Evolutionary conservation across 2,113 vertebrate genomes (phyloP).

Genomic region (Lonchura striata): DNA sequence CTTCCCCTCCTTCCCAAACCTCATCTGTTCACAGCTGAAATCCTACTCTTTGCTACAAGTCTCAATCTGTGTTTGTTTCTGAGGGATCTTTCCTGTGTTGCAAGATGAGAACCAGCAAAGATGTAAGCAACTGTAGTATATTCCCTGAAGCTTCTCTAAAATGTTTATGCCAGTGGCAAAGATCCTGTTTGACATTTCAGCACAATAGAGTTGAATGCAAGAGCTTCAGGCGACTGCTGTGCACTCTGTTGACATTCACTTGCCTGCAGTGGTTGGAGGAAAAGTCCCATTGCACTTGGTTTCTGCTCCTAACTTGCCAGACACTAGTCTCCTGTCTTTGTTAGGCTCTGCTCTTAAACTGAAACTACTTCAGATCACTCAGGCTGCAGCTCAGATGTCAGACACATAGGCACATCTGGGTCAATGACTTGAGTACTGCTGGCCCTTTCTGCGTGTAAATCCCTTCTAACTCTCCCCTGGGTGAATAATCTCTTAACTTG

Average conservation of each 20-base stretch:
- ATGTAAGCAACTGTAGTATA: not conserved
- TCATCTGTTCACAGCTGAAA: not conserved
- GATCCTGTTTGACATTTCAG: conserved; percentile 49
- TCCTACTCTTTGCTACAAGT: not conserved
- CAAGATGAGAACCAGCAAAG: not conserved
- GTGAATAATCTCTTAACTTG: not conserved
- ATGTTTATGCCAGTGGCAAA: conserved; percentile 57
- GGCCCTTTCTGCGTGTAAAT: not conserved
- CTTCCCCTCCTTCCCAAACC: not conserved
- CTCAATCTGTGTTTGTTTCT: not conserved
- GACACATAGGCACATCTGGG: rapidly evolving
- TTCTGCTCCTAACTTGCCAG: not conserved
- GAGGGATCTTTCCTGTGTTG: not conserved
- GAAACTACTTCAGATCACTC: not conserved
- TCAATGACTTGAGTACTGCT: not conserved
- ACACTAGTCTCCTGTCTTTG: not conserved
- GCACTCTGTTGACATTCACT: not conserved
- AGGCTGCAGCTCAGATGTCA: not conserved
- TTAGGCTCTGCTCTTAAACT: not conserved
- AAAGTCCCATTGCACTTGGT: not conserved
- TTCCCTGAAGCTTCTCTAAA: conserved; percentile 43
- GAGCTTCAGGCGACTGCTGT: not conserved
- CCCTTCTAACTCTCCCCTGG: not conserved
- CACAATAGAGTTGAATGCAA: not conserved
- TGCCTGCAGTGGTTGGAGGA: not conserved